Evolutionary conservation across 2,888 invertebrate species (phyloP).

Genomic region (Pristionchus maxplancki): DNA sequence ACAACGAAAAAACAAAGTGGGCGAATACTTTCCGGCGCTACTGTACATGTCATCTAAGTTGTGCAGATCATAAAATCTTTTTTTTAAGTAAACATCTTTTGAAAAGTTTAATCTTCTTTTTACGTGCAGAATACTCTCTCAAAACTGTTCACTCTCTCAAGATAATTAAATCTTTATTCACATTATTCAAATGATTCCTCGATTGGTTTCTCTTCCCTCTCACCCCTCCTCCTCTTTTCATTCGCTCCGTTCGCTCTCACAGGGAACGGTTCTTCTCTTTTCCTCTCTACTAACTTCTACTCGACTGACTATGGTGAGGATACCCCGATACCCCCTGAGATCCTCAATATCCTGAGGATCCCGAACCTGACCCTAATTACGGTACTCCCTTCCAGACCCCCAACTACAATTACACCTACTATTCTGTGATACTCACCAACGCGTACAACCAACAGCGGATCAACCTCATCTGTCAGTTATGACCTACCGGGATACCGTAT

Average conservation of each 20-base stretch:
- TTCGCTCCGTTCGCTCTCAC: background rate
- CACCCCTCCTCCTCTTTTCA: background rate
- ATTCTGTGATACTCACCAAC: background rate
- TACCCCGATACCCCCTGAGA: background rate
- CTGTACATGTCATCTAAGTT: no score
- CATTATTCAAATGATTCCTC: background rate
- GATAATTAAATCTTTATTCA: background rate
- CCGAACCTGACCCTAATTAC: no score
- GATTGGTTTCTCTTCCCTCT: background rate
- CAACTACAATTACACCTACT: background rate
- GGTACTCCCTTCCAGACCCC: background rate
- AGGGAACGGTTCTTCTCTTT: constrained; percentile 4
- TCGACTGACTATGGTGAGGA: constrained; percentile 4
- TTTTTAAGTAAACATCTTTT: no score
- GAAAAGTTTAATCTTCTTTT: no score
- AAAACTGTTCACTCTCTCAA: background rate
- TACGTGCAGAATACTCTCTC: background rate
- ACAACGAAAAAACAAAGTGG: no score
- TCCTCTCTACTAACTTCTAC: background rate
- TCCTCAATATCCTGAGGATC: background rate
- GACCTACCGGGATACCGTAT: background rate
- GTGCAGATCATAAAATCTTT: no score
- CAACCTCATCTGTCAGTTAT: background rate
- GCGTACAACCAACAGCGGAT: background rate
- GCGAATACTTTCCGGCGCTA: no score